Evolutionary conservation across 1,140 invertebrate species (phyloP).

Genomic region (Eriosoma lanigerum): DNA sequence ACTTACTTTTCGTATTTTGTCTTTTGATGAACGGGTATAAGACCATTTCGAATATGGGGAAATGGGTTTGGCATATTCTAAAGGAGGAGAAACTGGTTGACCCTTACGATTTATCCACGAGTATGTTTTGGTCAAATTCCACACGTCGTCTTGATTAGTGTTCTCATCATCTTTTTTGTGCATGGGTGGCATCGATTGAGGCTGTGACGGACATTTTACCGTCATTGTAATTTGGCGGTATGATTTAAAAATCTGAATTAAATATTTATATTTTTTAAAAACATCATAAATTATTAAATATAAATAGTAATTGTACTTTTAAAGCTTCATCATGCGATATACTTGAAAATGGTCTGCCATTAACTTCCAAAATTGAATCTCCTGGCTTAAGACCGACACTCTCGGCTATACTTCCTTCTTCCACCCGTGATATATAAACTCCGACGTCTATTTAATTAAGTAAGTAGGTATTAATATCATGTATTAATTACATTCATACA

Average conservation of each 20-base stretch:
- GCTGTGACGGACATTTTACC: conserved; percentile 69
- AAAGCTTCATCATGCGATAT: conserved; percentile 85
- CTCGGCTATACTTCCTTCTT: conserved; percentile 83
- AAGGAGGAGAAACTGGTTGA: conserved; percentile 80
- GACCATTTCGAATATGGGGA: conserved; percentile 59
- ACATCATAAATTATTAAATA: background rate
- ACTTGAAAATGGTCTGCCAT: conserved; percentile 81
- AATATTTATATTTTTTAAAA: background rate
- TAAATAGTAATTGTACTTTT: conserved; percentile 66
- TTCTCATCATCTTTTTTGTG: conserved; percentile 38
- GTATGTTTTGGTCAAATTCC: conserved; percentile 75
- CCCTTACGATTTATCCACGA: conserved; percentile 91
- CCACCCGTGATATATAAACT: conserved; percentile 84
- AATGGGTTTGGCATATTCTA: conserved; percentile 62
- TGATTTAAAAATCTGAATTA: conserved; percentile 80
- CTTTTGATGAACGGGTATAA: conserved; percentile 57
- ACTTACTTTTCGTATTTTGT: conserved; percentile 59
- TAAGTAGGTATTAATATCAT: no score
- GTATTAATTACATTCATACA: no score
- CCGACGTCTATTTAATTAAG: conserved; percentile 62
- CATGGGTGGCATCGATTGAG: conserved; percentile 55
- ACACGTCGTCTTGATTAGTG: conserved; percentile 59
- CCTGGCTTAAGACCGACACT: conserved; percentile 79
- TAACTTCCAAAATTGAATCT: conserved; percentile 86
- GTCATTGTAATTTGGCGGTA: conserved; percentile 84